phyloP scores from a whole-genome alignment of 2,888 invertebrate species.

The Pegoplata infirma region DNA sequence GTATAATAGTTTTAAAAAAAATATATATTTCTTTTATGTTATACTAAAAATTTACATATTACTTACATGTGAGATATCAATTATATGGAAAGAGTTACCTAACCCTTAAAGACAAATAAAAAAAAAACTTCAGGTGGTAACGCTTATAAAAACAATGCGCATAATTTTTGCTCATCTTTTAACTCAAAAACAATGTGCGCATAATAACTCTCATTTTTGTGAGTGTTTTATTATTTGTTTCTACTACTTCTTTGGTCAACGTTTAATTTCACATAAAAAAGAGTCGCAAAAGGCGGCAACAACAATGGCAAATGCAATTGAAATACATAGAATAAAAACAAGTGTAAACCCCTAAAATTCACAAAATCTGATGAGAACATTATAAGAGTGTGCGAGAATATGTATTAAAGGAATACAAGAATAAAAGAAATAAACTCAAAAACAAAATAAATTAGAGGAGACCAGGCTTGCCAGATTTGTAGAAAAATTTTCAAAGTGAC shows the following conservation, averaged over 20 bases:
- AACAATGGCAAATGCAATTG: slow-evolving; percentile 6
- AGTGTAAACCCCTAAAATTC: slow-evolving; percentile 31
- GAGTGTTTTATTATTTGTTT: slow-evolving; percentile 19
- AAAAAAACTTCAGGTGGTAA: slow-evolving; percentile 22
- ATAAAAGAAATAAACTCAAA: not conserved
- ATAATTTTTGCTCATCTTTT: not conserved
- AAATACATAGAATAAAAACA: slow-evolving; percentile 27
- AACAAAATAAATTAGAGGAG: slow-evolving; percentile 4
- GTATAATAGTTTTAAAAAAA: not conserved
- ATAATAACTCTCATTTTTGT: slow-evolving; percentile 1
- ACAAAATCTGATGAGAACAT: not conserved
- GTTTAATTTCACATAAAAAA: slow-evolving; percentile 13
- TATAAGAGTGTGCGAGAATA: not conserved
- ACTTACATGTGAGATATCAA: not conserved
- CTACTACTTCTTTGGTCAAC: slow-evolving; percentile 27
- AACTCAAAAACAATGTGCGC: slow-evolving; percentile 21
- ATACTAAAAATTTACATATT: not conserved
- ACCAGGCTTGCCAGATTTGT: too few species aligned
- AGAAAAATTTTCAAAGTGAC: too few species aligned
- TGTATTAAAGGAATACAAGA: not conserved
- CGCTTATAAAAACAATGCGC: not conserved
- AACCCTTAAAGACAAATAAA: not conserved
- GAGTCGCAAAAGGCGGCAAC: slow-evolving; percentile 23
- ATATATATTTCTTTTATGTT: not conserved
- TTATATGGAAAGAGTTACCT: not conserved